Conservation (phyloP, 2,888 invertebrate species). For the Sabatieria punctata region DNA sequence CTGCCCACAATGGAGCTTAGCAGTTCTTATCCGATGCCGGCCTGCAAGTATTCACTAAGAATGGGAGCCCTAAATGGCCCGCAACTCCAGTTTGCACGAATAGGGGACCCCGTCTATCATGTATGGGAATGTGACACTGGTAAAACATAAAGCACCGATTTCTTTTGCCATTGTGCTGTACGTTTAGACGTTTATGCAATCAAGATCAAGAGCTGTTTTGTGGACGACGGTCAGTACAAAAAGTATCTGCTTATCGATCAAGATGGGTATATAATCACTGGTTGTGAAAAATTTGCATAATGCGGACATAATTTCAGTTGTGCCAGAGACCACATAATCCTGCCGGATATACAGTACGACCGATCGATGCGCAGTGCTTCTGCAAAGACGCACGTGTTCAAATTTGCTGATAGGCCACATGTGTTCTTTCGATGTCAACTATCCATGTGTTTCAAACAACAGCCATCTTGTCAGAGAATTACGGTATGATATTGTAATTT, state of each 20-base stretch:
- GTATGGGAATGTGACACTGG: constrained; percentile 6
- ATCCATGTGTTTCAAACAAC: constrained; percentile 1
- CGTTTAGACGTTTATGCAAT: constrained; percentile 4
- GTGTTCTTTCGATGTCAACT: constrained; percentile 5
- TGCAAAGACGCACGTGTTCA: constrained; percentile 6
- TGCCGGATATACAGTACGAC: constrained; percentile 4
- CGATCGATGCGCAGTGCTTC: background rate
- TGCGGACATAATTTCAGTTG: constrained; percentile 1
- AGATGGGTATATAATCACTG: background rate
- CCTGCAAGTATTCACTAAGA: background rate
- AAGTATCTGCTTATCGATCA: background rate
- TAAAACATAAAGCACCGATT: too few relatives aligned
- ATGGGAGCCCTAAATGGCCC: constrained; percentile 1
- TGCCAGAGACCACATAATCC: background rate
- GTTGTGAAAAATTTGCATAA: background rate
- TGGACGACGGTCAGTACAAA: constrained; percentile 1
- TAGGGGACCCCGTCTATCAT: constrained; percentile 4
- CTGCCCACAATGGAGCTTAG: background rate
- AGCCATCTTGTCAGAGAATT: background rate
- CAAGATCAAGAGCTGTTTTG: constrained; percentile 4
- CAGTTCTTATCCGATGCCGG: background rate
- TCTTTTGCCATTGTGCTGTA: too few relatives aligned
- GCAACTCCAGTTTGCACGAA: background rate
- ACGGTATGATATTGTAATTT: background rate
- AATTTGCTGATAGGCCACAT: constrained; percentile 4